Evolutionary conservation across 1,140 invertebrate genomes (phyloP), one percentile per base, ranked within the genome.

Genomic region (Arion vulgaris): DNA sequence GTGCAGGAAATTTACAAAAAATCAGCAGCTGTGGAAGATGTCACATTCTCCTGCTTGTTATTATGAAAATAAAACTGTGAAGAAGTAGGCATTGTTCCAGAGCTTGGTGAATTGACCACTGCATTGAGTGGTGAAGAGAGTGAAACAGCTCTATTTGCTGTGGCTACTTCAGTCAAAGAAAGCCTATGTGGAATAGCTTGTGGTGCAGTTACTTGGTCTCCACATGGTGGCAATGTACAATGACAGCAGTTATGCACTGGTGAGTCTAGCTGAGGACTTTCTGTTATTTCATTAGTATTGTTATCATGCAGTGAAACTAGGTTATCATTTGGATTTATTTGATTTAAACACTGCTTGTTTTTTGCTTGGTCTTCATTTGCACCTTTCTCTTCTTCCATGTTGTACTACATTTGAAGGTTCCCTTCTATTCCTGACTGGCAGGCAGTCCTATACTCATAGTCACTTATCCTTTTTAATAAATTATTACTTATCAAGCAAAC

Each of bases 31-130:
- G 62, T 85, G 19, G 66, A 49, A 32, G 68, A 62, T 0, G 68
- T 34, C 7, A 32, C 41, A n/a, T 57, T 38, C 17, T 80, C 78
- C 71, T 39, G 34, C 32, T 49, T 71, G 49, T 26, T 73, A 36
- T 39, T 74, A 26, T 53, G 45, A 57, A 38, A 1, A 34, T 73
- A 26, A 45, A 34, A 49, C 1, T 69, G 51, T 49, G 80, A 36
- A 2, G 80, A 53, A 13, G 49, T 1, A 36, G 80, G 26, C 38
- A 74, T 9, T 45, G 80, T 81, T 17, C 80, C 80, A 26, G 80
- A 74, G 80, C 80, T 74, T 41, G 80, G 74, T 1, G 80, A 69
- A 39, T 81, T 81, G 2, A 73, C 80, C 45, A 81, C 80, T 38
- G 69, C 41, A 74, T 81, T 81, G 23, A 53, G 36, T 41, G 41